Conservation (phyloP, 1,140 invertebrate genomes). For the Acyrthosiphon pisum region DNA sequence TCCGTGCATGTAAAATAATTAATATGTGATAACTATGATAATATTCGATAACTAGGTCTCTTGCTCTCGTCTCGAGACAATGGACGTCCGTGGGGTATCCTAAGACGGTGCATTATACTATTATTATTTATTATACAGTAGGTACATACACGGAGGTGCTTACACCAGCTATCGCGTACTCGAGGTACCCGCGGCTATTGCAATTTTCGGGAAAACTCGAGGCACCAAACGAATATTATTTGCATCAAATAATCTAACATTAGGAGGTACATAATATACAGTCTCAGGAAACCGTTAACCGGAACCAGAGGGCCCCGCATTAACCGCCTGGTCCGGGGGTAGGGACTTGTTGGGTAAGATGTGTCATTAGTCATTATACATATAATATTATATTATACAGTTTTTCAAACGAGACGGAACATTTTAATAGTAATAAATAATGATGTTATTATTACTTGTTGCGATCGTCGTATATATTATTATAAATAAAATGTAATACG, state of each 20-base stretch:
- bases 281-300: slow-evolving; percentile 31
- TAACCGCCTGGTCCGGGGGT: background rate
- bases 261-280: background rate
- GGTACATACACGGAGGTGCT: background rate
- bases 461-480: background rate
- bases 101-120: background rate
- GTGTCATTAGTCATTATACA: too few relatives aligned
- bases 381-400: slow-evolving; percentile 1
- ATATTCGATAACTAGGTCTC: slow-evolving; percentile 6
- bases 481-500: too few relatives aligned
- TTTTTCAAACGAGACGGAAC: background rate
- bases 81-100: background rate
- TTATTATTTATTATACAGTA: background rate
- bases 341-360: background rate
- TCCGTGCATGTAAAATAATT: too few relatives aligned
- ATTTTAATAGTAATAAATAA: background rate
- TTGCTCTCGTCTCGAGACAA: background rate
- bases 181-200: background rate
- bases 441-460: background rate
- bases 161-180: background rate
- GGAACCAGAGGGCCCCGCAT: background rate
- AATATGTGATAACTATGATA: too few relatives aligned
- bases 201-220: background rate
- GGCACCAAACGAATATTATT: background rate
- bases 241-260: background rate